phyloP scores from a whole-genome alignment of 2,888 invertebrate genomes.

The Girardia tigrina region DNA sequence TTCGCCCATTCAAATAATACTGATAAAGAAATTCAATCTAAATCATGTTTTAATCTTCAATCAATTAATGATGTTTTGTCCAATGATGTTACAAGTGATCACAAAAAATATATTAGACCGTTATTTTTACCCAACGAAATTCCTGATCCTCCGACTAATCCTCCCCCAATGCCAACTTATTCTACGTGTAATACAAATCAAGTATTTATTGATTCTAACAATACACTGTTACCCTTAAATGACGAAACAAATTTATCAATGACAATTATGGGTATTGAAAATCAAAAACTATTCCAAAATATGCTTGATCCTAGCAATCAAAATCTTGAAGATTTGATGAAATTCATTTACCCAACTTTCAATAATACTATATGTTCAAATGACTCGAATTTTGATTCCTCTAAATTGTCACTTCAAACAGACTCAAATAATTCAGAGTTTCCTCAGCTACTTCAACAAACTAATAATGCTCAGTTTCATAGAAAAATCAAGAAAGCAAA shows the following conservation, averaged over 20 bases:
- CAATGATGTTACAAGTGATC: conserved; percentile 1
- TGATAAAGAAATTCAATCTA: conserved; percentile 7
- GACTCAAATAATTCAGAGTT: background rate
- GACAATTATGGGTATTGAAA: background rate
- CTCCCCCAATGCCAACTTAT: background rate
- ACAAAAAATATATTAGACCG: background rate
- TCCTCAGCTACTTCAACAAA: background rate
- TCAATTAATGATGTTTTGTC: background rate
- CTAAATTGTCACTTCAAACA: background rate
- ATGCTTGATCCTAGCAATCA: background rate
- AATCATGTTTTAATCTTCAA: conserved; percentile 17
- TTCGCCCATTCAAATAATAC: background rate
- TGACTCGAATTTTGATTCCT: background rate
- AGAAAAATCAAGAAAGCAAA: conserved; percentile 5
- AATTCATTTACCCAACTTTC: background rate
- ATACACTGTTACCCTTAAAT: background rate
- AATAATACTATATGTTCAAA: background rate
- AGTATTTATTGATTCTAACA: background rate
- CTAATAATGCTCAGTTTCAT: background rate
- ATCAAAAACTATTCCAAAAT: conserved; percentile 4
- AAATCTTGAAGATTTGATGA: background rate
- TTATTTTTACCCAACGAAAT: background rate
- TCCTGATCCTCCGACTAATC: conserved; percentile 13
- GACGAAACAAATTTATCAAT: background rate
- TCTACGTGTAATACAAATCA: background rate